Base-by-base conservation (phyloP, 2,888 invertebrate genomes). In the Therioaphis trifolii region DNA sequence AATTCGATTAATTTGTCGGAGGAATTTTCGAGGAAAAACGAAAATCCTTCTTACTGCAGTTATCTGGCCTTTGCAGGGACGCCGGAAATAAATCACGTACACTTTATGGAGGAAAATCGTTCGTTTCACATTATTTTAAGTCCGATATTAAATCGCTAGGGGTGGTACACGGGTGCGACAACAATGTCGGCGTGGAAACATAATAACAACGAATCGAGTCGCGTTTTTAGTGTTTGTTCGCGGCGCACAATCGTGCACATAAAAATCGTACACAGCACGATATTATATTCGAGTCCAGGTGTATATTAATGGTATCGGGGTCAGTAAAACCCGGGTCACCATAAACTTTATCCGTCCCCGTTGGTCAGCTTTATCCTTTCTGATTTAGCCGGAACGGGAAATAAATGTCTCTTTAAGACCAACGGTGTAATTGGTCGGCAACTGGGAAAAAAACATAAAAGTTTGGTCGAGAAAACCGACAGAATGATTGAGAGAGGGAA, bases 11-110 rank as follows among this genome's bases (percentile, higher is more conserved):
- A 74, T 74, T 40, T 35, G 74, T 55, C 3, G 18, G 49, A 71
- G 27, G 27, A 71, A 71, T 49, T 71, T 12, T 7, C 35, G n/a
- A 18, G 24, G n/a, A 52, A 5, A 76, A 76, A 76, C 43, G 43
- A 76, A 76, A 76, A 46, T 46, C 75, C 58, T 40, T 55, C 58
- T 58, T 29, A 24, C 40, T 4, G 4, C 15, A 58, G 75, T 58
- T 75, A 75, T 75, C 75, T 21, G 58, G 24, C 58, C 35, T 55
- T 75, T 75, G 75, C 75, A 75, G 75, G 24, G n/a, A 58, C 43
- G 58, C 43, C 9, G 43, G 24, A 40, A 35, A 58, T 75, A 75
- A 75, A 75, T 75, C 75, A 75, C 40, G 55, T 58, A 15, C 24
- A 35, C 24, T 72, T 49, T 72, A 72, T 18, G n/a, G 49, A 72